These are phyloP conservation scores for Mastigias papua DNA, from an alignment of 30 jellyfish, hydroid and myxozoan species.

Conservation along the genomic window DNA sequence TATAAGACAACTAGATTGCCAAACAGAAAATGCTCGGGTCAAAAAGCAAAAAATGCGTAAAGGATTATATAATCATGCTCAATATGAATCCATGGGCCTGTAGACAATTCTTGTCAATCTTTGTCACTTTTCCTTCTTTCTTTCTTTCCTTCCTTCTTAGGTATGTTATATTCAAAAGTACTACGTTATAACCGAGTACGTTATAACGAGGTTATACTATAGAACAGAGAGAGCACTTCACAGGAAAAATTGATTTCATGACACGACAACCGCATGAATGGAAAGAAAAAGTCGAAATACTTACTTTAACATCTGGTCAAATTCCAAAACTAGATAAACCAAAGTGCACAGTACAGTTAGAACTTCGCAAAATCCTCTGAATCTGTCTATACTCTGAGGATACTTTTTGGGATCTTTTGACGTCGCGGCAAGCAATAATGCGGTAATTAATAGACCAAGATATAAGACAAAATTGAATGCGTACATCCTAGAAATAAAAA, in stretches of 20 bases:
- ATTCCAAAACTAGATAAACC: conserved; percentile 71
- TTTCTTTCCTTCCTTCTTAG: too few species aligned
- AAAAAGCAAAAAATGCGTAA: too few species aligned
- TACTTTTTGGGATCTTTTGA: conserved; percentile 49
- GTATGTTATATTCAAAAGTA: too few species aligned
- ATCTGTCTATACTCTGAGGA: conserved; percentile 26
- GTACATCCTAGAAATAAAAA: conserved; percentile 47
- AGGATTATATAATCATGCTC: too few species aligned
- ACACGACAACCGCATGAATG: not conserved
- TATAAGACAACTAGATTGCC: too few species aligned
- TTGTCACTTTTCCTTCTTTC: too few species aligned
- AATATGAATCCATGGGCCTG: too few species aligned
- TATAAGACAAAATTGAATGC: conserved; percentile 44
- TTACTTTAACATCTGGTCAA: conserved; percentile 91
- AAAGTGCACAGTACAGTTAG: conserved; percentile 36
- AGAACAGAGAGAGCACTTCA: too few species aligned
- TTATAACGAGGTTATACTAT: too few species aligned
- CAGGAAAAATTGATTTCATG: not conserved
- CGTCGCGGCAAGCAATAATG: conserved; percentile 67
- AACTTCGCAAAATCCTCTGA: conserved; percentile 82
- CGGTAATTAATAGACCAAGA: conserved; percentile 65
- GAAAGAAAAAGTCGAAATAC: not conserved
- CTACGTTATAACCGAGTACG: too few species aligned
- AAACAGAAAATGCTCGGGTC: too few species aligned
- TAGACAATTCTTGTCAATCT: too few species aligned